phyloP scores from a whole-genome alignment of 1,140 invertebrate species.

The Globodera rostochiensis region DNA sequence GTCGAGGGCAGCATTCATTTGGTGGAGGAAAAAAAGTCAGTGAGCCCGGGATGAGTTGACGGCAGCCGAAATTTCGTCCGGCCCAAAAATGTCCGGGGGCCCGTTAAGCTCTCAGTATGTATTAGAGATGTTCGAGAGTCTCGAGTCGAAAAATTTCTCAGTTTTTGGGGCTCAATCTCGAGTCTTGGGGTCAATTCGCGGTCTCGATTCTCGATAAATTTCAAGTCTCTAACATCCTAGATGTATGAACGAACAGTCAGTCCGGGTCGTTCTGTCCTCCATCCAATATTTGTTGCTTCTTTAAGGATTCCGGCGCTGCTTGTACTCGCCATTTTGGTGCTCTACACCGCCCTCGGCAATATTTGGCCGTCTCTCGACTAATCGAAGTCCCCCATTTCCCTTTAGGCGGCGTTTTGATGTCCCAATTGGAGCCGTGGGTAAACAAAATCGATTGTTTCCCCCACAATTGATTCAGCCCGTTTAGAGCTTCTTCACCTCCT shows the following conservation, averaged over 20 bases:
- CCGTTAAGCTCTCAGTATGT: too few relatives aligned
- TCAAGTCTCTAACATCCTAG: too few relatives aligned
- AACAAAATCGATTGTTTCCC: slow-evolving; percentile 2
- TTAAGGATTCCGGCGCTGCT: slow-evolving; percentile 62
- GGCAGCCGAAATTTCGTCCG: too few relatives aligned
- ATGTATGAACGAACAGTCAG: background rate
- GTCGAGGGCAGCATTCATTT: slow-evolving; percentile 48
- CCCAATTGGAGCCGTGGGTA: slow-evolving; percentile 58
- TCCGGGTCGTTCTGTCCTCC: background rate
- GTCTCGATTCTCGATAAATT: too few relatives aligned
- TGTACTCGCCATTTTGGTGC: slow-evolving; percentile 60
- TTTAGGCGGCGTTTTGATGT: slow-evolving; percentile 62
- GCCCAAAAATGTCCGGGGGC: too few relatives aligned
- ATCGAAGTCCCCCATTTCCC: background rate
- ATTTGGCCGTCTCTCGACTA: background rate
- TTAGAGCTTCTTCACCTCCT: slow-evolving; percentile 64
- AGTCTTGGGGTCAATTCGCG: too few relatives aligned
- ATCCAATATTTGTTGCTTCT: background rate
- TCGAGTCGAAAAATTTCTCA: too few relatives aligned
- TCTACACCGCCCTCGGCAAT: slow-evolving; percentile 56
- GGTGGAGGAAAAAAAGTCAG: slow-evolving; percentile 58
- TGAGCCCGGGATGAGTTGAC: too few relatives aligned
- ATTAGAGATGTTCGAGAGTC: too few relatives aligned
- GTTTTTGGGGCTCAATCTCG: too few relatives aligned
- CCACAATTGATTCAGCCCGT: background rate